These are phyloP conservation scores for Nerophis ophidion DNA, from an alignment of 2,113 vertebrate species.

Conservation along the genomic window DNA sequence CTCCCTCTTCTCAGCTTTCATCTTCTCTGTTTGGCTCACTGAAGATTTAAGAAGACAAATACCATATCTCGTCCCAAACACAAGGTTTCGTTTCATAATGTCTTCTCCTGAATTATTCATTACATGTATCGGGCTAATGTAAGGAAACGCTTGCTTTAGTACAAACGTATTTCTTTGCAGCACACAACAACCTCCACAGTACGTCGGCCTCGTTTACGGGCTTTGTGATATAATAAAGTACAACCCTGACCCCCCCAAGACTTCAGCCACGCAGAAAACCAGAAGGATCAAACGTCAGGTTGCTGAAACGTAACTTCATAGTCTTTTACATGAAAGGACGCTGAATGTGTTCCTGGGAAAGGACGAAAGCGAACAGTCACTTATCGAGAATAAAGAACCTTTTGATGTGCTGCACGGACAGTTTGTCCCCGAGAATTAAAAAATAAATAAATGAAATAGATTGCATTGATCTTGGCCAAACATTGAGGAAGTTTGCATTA, in stretches of 20 bases:
- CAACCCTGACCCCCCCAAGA: neutral
- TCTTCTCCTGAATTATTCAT: constrained; percentile 27
- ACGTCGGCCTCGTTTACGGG: constrained; percentile 3
- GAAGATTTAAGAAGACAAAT: neutral
- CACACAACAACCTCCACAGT: neutral
- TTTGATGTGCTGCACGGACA: neutral
- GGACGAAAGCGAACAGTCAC: neutral
- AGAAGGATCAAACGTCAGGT: constrained; percentile 2
- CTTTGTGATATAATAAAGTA: neutral
- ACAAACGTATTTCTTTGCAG: constrained; percentile 1
- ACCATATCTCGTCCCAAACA: constrained; percentile 17
- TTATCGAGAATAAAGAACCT: neutral
- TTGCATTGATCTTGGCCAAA: constrained; percentile 4
- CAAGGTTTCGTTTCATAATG: constrained; percentile 12
- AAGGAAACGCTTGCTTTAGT: neutral
- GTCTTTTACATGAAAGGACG: constrained; percentile 17
- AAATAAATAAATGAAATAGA: neutral
- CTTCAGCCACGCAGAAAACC: neutral
- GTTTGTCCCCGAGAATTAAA: neutral
- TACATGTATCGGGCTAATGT: constrained; percentile 4
- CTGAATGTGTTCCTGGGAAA: constrained; percentile 14
- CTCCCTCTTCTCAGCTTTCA: constrained; percentile 9
- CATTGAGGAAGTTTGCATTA: constrained; percentile 4
- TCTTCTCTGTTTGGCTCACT: constrained; percentile 2
- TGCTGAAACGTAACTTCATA: neutral